Evolutionary conservation across 2,113 vertebrate genomes (phyloP).

Genomic region (Amblyornis subalaris): DNA sequence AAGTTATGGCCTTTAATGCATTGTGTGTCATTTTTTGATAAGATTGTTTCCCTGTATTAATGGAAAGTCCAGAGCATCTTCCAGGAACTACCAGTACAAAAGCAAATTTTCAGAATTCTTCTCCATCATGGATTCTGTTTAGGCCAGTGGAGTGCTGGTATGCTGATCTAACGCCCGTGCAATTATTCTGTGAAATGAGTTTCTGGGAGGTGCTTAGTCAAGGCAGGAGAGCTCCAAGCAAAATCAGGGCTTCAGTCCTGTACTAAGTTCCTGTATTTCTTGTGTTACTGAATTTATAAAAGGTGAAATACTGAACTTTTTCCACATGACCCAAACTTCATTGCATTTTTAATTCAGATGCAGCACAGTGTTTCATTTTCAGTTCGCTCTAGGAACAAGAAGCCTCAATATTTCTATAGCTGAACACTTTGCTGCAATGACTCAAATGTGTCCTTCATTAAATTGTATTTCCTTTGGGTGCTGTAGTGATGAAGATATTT

Average conservation of each 20-base stretch:
- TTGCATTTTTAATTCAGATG: background rate
- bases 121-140: background rate
- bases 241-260: background rate
- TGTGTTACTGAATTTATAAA: background rate
- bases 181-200: slow-evolving; percentile 16
- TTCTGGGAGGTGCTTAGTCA: background rate
- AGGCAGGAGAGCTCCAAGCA: background rate
- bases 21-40: background rate
- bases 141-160: background rate
- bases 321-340: background rate
- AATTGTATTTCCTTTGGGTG: background rate
- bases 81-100: background rate
- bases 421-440: background rate
- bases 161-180: background rate
- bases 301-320: background rate
- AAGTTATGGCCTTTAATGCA: background rate
- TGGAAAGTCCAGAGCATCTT: background rate
- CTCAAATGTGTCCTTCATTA: background rate
- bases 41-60: background rate
- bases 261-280: background rate
- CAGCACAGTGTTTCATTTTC: background rate
- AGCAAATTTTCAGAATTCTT: background rate
- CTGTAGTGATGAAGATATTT: background rate
- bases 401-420: background rate
- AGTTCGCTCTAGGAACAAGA: background rate